Base-by-base conservation (phyloP, 2,113 vertebrate species). In the Anseranas semipalmata region DNA sequence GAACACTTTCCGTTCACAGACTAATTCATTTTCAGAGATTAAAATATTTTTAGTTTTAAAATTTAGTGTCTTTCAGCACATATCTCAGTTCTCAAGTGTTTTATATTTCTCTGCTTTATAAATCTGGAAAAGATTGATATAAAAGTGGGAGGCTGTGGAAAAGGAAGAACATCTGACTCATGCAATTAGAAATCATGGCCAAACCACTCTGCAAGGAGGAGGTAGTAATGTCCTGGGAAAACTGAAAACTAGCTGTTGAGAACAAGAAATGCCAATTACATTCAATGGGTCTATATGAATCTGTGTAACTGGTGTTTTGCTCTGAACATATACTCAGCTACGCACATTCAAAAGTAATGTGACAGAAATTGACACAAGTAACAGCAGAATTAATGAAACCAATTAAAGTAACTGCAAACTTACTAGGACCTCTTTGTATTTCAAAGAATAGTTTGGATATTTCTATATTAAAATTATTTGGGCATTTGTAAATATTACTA, bases 141-240 rank as follows among this genome's bases (percentile, higher is more conserved):
- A 2, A 25, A 93, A 96, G 94, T 96, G 89, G 95, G 96, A 97
- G 95, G 89, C n/a, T 87, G 7, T 79, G 89, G 87, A 95, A 96
- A 85, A 92, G 55, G 77, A 96, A 95, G 95, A 94, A 94, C 94
- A 87, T 96, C 87, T 96, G 96, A 97, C 91, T 97, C 96, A 96
- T 4, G 5, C 41, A 91, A 35, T 71, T 59, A 74, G 81, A 96
- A 94, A 95, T 19, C 0, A 0, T 33, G 52, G 89, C 95, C 96
- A 95, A 96, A 93, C 93, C 89, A 55, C 91, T 79, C 77, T 77
- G 77, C 50, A 80, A 76, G 74, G 17, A 84, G 85, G 96, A 97
- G 90, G 55, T 87, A 92, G 55, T 21, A 91, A 94, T 48, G 30
- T 89, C 89, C 86, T 95, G 95, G 92, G 86, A 95, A 96, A 95